phyloP scores from a whole-genome alignment of 2,797 vertebrate species.

The Bucorvus abyssinicus region DNA sequence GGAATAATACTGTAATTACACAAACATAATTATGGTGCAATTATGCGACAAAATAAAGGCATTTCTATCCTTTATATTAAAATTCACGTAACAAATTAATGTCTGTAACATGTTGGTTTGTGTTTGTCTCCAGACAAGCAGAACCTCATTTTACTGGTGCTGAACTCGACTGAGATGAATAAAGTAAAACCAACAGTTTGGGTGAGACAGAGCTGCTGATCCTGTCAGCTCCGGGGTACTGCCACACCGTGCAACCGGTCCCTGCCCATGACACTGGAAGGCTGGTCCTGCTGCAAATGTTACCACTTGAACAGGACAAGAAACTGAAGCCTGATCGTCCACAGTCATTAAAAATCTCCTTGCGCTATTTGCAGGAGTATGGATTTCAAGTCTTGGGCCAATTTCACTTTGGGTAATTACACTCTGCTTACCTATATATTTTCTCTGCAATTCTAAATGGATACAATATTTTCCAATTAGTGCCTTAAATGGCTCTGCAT shows the following conservation, averaged over 20 bases:
- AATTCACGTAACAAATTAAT: not conserved
- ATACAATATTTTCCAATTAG: conserved; percentile 68
- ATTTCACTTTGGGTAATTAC: conserved; percentile 68
- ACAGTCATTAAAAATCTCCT: conserved; percentile 56
- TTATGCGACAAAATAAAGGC: not conserved
- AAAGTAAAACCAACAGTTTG: not conserved
- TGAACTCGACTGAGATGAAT: not conserved
- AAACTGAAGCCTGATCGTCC: not conserved
- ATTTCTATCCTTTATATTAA: not conserved
- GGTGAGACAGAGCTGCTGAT: not conserved
- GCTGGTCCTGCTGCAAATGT: not conserved
- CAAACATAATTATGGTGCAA: not conserved
- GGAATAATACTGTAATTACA: not conserved
- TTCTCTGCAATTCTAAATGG: conserved; percentile 59
- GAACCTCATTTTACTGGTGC: not conserved
- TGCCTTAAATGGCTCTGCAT: conserved; percentile 45
- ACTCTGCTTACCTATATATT: conserved; percentile 68
- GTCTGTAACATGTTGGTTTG: not conserved
- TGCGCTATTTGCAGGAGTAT: conserved; percentile 56
- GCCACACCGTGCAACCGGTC: not conserved
- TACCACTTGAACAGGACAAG: not conserved
- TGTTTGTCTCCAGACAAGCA: not conserved
- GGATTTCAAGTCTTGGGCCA: conserved; percentile 61
- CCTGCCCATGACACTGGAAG: not conserved
- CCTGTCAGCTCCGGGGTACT: not conserved